Percentiles rank a stretch among this genome's conserved stretches.
Conservation (phyloP, 2,113 vertebrate species). For the Myrmecophaga tridactyla region DNA sequence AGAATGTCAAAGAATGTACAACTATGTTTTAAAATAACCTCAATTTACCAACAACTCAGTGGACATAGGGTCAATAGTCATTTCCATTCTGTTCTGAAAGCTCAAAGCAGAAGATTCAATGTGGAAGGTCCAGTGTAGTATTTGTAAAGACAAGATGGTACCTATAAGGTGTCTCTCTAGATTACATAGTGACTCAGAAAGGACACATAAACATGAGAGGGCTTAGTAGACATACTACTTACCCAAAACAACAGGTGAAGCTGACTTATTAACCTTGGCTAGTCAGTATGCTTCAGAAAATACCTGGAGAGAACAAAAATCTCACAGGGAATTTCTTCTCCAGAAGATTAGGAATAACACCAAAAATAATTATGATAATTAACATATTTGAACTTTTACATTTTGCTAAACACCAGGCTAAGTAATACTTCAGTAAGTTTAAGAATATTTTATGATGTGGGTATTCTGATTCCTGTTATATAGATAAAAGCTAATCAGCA, state of each 20-base stretch:
- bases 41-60: not conserved
- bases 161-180: not conserved
- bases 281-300: not conserved
- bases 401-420: not conserved
- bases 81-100: not conserved
- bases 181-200: not conserved
- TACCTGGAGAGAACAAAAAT: not conserved
- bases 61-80: not conserved
- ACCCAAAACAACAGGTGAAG: not conserved
- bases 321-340: not conserved
- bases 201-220: not conserved
- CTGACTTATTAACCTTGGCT: not conserved
- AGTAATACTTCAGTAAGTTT: not conserved
- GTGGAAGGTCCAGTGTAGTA: not conserved
- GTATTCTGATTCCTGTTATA: not conserved
- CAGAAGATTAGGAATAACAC: not conserved
- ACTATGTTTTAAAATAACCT: not conserved
- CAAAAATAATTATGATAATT: not conserved
- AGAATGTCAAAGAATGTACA: not conserved
- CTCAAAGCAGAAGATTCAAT: not conserved
- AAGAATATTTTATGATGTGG: not conserved
- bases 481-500: not conserved
- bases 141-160: not conserved
- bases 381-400: not conserved
- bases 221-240: not conserved